A percentile compares a stretch with the other conserved stretches of the same genome.
phyloP scores from a whole-genome alignment of 1,140 invertebrate genomes.

The Tetramorium alpestre region DNA sequence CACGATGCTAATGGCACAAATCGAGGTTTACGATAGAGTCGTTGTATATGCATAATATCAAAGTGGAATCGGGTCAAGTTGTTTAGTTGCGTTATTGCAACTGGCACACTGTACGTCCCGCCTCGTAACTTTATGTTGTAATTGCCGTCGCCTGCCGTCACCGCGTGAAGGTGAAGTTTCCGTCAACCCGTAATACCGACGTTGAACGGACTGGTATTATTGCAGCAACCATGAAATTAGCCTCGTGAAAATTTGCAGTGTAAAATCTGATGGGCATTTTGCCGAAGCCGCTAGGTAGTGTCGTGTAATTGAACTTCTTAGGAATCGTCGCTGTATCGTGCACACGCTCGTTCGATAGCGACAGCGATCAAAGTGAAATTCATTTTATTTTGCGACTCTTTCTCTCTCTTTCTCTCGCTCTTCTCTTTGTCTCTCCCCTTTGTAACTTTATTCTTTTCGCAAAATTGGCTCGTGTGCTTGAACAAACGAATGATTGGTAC shows the following conservation, averaged over 20 bases:
- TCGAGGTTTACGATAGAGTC: constrained; percentile 30
- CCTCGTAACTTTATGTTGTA: constrained; percentile 56
- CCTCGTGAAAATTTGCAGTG: constrained; percentile 2
- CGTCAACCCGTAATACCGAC: constrained; percentile 29
- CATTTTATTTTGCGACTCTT: constrained; percentile 10
- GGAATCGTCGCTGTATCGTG: not conserved
- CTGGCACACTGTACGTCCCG: constrained; percentile 36
- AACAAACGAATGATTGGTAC: not conserved
- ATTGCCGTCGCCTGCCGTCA: constrained; percentile 42
- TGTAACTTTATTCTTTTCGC: constrained; percentile 13
- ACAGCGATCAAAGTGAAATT: constrained; percentile 29
- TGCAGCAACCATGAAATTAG: constrained; percentile 39
- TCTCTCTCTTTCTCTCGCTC: not conserved
- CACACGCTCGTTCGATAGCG: not conserved
- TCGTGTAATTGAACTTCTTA: constrained; percentile 12
- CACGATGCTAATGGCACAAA: constrained; percentile 1
- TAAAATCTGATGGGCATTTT: constrained; percentile 34
- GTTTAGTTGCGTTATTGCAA: constrained; percentile 21
- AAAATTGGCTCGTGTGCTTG: constrained; percentile 23
- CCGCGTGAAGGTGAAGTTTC: constrained; percentile 40
- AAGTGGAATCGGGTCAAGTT: constrained; percentile 57
- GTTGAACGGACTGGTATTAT: not conserved
- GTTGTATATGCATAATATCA: constrained; percentile 16
- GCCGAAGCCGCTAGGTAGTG: constrained; percentile 1
- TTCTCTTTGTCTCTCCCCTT: not conserved